phyloP scores from a whole-genome alignment of 1,140 invertebrate genomes.

The Arion vulgaris region DNA sequence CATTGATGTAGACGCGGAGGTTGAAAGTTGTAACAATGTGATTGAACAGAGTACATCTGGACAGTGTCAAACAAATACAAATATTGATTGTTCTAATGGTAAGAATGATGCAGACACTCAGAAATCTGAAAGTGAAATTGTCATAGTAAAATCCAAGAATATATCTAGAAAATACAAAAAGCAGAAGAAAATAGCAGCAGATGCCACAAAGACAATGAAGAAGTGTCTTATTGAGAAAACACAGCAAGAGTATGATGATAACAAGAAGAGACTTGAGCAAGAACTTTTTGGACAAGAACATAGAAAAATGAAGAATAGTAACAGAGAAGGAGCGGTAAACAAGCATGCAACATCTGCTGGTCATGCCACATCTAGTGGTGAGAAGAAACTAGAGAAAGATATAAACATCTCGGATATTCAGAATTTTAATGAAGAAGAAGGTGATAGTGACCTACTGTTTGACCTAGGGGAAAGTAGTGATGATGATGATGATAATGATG shows the following conservation, averaged over 20 bases:
- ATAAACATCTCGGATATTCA: too few species aligned
- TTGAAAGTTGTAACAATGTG: neutral
- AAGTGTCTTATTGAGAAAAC: conserved; percentile 3
- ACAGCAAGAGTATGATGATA: neutral
- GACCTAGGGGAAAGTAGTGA: neutral
- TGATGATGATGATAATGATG: neutral
- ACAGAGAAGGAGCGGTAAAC: neutral
- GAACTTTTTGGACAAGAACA: neutral
- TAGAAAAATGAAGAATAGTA: neutral
- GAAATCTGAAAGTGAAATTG: neutral
- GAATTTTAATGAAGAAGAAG: neutral
- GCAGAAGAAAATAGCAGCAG: neutral
- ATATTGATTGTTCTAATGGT: neutral
- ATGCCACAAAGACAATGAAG: neutral
- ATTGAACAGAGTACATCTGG: neutral
- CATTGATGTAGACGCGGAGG: neutral
- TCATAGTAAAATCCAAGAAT: neutral
- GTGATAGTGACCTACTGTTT: neutral
- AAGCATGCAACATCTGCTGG: neutral
- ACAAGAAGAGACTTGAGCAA: neutral
- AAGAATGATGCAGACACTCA: neutral
- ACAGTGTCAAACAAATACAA: neutral
- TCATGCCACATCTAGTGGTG: neutral
- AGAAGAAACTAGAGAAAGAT: neutral
- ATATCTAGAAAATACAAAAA: neutral